Evolutionary conservation across 1,140 invertebrate species (phyloP), one percentile per base, ranked within the genome.

Genomic region (Pogonognathellus flavescens): DNA sequence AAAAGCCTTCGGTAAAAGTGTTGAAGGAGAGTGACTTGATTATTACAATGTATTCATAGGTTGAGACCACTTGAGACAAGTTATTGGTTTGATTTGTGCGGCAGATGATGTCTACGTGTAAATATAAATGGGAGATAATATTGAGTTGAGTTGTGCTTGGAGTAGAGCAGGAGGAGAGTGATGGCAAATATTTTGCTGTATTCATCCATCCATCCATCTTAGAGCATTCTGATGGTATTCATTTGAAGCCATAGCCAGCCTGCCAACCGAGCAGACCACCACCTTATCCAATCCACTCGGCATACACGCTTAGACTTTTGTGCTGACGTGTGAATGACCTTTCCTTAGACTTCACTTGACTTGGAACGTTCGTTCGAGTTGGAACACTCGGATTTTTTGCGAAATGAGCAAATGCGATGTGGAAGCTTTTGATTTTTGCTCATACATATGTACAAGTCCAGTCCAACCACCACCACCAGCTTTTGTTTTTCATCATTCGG

Each of bases 261-360:
- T 41, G 31, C 31, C 31, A 41, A 41, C 31, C 31, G 6, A 41
- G 2, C 31, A 41, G 31, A 41, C 31, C 31, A 41, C 62, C 25
- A 66, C 62, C 41, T 50, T 76, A 76, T 76, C 70, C 70, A 41
- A 70, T 70, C 62, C 62, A 70, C 25, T 25, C 62, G n/a, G 49
- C 70, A 7, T 49, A 41, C 13, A 49, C 31, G 9, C 70, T n/a
- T 76, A 3, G 52, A 52, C 55, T 55, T 84, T 84, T 84, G 16
- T 84, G 83, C 60, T 70, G 41, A 72, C 83, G 60, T 84, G 83
- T 84, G 83, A 84, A 84, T 72, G 60, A 84, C 83, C 83, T 84
- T 66, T 66, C 41, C 83, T 59, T 66, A 41, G 52, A 49, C 59
- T 57, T 41, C 25, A 70, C 66, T 70, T 70, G 20, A 70, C 66